Base-by-base conservation (phyloP, 2,888 invertebrate genomes). In the Leucozona laternaria region DNA sequence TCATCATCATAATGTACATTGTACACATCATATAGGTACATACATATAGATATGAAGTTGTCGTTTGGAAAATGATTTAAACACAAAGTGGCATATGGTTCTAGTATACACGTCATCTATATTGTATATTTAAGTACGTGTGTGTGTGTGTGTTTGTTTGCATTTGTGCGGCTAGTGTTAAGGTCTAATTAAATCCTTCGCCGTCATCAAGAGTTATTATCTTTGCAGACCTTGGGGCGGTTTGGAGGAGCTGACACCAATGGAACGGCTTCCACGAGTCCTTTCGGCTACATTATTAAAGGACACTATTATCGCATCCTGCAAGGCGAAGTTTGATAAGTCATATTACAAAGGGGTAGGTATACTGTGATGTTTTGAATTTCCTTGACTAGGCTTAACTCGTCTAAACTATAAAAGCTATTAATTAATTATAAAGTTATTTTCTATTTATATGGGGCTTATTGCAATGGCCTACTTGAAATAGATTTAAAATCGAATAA, bases 221-320 rank as follows among this genome's bases (percentile, higher is more conserved):
- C 43, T 57, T 79, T 88, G 17, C 64, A 90, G 90, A 48, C 76
- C 85, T 17, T 79, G 87, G 75, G 89, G 89, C 0, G 78, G 87
- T 17, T 72, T 89, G 17, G 89, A 90, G 66, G 85, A 88, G 7
- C 70, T 66, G 34, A 77, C 34, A n/a, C 31, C 48, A 37, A 88
- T 89, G 88, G 88, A 88, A 20, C 62, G 34, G 6, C 70, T 88
- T 50, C 89, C 90, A 57, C 78, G 88, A 50, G 83, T 89, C 10
- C 71, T 89, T 15, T 89, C 90, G 58, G 79, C 89, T 7, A 77
- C 86, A 20, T 83, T 88, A 20, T 84, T 89, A 62, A 88, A 84
- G 53, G 83, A 89, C 37, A 87, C 88, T 57, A 86, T 89, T 37
- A 79, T 88, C 13, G 57, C 73, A 34, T 72, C 79, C 5, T 79